Evolutionary conservation across 2,113 vertebrate species (phyloP).

Genomic region (Cololabis saira): DNA sequence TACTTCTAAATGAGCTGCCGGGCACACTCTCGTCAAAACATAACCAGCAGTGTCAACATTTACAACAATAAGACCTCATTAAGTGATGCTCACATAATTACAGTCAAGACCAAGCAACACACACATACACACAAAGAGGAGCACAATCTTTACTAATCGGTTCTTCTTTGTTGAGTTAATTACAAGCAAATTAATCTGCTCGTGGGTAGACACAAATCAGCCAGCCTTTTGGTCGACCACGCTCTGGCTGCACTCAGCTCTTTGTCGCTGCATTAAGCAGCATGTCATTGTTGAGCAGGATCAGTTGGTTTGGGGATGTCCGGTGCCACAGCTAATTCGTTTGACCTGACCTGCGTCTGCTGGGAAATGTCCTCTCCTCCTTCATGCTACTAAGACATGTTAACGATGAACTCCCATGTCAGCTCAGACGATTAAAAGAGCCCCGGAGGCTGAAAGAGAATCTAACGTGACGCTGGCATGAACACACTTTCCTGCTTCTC

Average conservation of each 20-base stretch:
- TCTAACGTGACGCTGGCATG: too few species aligned
- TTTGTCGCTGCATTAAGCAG: conserved; percentile 42
- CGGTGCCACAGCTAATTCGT: conserved; percentile 71
- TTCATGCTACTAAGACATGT: conserved; percentile 40
- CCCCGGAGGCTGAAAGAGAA: too few species aligned
- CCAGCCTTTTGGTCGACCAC: conserved; percentile 34
- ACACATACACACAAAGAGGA: not conserved
- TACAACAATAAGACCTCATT: too few species aligned
- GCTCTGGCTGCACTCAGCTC: conserved; percentile 15
- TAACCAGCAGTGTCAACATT: too few species aligned
- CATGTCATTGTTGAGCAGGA: conserved; percentile 54
- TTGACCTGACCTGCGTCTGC: conserved; percentile 71
- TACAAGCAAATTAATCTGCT: conserved; percentile 33
- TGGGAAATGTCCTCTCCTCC: conserved; percentile 61
- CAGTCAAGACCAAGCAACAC: not conserved
- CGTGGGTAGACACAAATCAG: conserved; percentile 25
- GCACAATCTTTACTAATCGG: too few species aligned
- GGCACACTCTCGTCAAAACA: too few species aligned
- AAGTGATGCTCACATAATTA: too few species aligned
- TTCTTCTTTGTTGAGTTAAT: not conserved
- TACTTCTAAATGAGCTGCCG: too few species aligned
- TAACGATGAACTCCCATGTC: too few species aligned
- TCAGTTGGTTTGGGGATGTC: conserved; percentile 76
- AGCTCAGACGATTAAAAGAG: too few species aligned
- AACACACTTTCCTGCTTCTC: too few species aligned